Percentiles rank a stretch among this genome's conserved stretches.
These are phyloP conservation scores for Magallana gigas DNA, from an alignment of 1,140 invertebrate species.

Conservation along the genomic window DNA sequence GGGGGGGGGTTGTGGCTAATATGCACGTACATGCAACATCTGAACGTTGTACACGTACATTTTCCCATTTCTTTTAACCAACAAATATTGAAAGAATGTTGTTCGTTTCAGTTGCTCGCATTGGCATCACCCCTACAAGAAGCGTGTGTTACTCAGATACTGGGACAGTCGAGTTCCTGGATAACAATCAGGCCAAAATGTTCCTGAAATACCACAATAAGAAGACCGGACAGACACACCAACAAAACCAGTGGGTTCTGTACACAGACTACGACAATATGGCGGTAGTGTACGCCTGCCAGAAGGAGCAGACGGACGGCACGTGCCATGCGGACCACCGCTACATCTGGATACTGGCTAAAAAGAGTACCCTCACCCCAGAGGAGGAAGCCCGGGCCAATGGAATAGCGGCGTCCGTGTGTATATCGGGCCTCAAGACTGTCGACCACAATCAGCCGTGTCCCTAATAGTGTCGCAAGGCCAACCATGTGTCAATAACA, in stretches of 20 bases:
- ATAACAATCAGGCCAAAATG: conserved; percentile 5
- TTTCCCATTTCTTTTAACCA: too few species aligned
- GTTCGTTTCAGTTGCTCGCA: neutral
- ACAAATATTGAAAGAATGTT: neutral
- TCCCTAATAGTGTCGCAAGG: neutral
- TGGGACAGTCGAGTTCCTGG: neutral
- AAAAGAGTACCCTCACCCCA: neutral
- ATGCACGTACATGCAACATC: too few species aligned
- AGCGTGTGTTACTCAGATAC: neutral
- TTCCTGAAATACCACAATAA: conserved; percentile 7
- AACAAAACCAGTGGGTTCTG: conserved; percentile 2
- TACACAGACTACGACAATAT: neutral
- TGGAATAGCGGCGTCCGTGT: neutral
- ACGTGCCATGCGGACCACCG: neutral
- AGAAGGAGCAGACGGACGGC: neutral
- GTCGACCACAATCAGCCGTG: neutral
- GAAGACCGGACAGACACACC: neutral
- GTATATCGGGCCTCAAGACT: neutral
- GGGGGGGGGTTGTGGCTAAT: too few species aligned
- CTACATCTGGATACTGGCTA: neutral
- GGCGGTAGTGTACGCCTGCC: neutral
- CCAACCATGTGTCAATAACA: too few species aligned
- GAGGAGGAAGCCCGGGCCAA: neutral
- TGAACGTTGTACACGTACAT: too few species aligned
- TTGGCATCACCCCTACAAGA: neutral